phyloP scores from a whole-genome alignment of 2,113 vertebrate genomes.

The Synodontis membranacea region DNA sequence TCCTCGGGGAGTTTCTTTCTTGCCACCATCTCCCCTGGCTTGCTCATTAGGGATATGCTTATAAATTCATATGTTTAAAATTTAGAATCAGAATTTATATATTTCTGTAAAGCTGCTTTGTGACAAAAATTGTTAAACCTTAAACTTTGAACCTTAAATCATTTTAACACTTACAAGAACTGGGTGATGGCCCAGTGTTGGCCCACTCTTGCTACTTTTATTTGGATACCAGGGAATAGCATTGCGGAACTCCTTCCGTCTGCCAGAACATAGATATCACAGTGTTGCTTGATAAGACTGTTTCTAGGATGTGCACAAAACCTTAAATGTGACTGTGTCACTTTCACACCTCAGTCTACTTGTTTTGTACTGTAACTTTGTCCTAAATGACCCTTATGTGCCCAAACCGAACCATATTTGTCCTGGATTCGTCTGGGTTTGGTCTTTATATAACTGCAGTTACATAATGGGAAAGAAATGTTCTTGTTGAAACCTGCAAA shows the following conservation, averaged over 20 bases:
- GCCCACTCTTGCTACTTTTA: background rate
- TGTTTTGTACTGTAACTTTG: too few species aligned
- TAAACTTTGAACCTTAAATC: background rate
- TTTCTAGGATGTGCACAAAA: background rate
- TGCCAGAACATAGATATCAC: background rate
- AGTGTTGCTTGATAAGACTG: background rate
- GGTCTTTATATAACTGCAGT: constrained; percentile 4
- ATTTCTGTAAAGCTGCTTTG: too few species aligned
- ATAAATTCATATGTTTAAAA: too few species aligned
- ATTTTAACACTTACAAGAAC: background rate
- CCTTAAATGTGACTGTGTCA: background rate
- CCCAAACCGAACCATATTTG: background rate
- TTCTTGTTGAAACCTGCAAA: background rate
- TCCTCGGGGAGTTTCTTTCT: too few species aligned
- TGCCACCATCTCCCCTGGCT: too few species aligned
- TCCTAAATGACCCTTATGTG: background rate
- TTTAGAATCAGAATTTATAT: too few species aligned
- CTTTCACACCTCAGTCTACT: background rate
- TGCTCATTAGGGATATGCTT: too few species aligned
- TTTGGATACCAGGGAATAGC: background rate
- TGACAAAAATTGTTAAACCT: too few species aligned
- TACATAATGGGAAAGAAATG: background rate
- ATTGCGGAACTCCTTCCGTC: background rate
- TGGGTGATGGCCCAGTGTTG: background rate
- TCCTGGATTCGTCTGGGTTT: background rate